A percentile compares a stretch with the other conserved stretches of the same genome.
Conservation (phyloP, 2,113 vertebrate species). For the Melanostigma gelatinosum region DNA sequence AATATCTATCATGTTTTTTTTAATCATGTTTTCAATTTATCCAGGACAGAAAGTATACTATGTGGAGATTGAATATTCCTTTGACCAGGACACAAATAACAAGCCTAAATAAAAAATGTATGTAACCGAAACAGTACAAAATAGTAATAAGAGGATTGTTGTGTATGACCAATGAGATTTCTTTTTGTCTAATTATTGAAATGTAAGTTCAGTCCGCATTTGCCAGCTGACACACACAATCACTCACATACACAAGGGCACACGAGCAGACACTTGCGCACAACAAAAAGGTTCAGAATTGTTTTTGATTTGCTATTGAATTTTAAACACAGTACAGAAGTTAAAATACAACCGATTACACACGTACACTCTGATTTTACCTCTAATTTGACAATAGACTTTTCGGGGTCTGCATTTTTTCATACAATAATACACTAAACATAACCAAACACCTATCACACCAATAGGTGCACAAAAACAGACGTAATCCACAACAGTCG, state of each 20-base stretch:
- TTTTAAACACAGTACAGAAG: neutral
- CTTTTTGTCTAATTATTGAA: constrained; percentile 55
- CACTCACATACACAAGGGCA: neutral
- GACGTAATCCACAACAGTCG: constrained; percentile 11
- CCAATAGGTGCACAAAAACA: constrained; percentile 9
- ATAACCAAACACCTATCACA: constrained; percentile 10
- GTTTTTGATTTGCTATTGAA: neutral
- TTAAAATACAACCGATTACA: neutral
- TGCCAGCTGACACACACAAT: constrained; percentile 22
- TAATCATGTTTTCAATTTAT: constrained; percentile 1
- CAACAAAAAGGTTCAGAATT: constrained; percentile 22
- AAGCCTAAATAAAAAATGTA: neutral
- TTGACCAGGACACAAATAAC: neutral
- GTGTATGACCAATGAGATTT: constrained; percentile 4
- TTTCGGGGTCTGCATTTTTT: neutral
- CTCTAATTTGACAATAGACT: neutral
- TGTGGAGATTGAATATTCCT: neutral
- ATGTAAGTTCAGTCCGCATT: constrained; percentile 44
- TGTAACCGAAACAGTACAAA: neutral
- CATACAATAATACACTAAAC: neutral
- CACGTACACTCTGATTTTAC: neutral
- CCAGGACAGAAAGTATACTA: neutral
- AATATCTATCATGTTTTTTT: neutral
- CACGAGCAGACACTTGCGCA: constrained; percentile 8
- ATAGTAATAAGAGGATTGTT: neutral